These are phyloP conservation scores for Centropyge bicolor DNA, from an alignment of 2,797 vertebrate species.

Conservation along the genomic window DNA sequence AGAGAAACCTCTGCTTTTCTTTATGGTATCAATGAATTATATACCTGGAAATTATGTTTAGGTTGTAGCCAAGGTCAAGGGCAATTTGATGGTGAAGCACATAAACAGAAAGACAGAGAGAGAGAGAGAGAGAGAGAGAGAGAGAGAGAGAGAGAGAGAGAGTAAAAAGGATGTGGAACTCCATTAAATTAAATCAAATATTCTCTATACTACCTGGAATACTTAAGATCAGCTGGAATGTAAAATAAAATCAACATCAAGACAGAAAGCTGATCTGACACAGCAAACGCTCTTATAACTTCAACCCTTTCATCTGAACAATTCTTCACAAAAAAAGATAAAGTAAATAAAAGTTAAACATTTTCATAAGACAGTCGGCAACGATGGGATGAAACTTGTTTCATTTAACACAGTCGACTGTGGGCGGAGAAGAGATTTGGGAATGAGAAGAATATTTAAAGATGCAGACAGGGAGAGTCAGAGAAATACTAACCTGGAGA, in stretches of 20 bases:
- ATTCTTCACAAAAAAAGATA: neutral
- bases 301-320: constrained; percentile 9
- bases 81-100: constrained; percentile 4
- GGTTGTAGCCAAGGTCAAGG: constrained; percentile 27
- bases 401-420: constrained; percentile 33
- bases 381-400: constrained; percentile 39
- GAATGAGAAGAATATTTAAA: constrained; percentile 15
- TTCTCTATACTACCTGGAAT: constrained; percentile 18
- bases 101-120: neutral
- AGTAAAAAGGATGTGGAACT: constrained; percentile 23
- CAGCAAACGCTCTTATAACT: constrained; percentile 17
- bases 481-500: constrained; percentile 22
- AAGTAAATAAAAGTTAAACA: constrained; percentile 38
- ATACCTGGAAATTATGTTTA: constrained; percentile 23
- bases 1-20: neutral
- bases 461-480: neutral
- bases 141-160: neutral
- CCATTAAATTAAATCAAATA: constrained; percentile 29
- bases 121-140: neutral
- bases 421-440: constrained; percentile 12
- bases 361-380: constrained; percentile 29
- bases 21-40: constrained; percentile 22
- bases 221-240: constrained; percentile 16
- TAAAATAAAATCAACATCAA: constrained; percentile 25
- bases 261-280: neutral